Evolutionary conservation across 2,113 vertebrate species (phyloP).

Genomic region (Pseudopipra pipra): DNA sequence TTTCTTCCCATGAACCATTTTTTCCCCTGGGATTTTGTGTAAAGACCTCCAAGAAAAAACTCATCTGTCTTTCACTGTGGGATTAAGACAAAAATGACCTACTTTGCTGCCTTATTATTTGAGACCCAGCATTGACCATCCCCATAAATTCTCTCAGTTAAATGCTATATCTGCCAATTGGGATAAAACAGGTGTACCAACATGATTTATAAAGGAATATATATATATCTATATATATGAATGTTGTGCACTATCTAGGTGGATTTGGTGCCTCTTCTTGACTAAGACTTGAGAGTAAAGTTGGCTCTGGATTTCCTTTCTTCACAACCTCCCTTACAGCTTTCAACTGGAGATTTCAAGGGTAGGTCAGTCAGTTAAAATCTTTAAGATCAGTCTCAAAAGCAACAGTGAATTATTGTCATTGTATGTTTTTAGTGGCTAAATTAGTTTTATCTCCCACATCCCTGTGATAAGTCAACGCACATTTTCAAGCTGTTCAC

Average conservation of each 20-base stretch:
- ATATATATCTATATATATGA: too few relatives aligned
- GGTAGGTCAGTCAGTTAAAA: background rate
- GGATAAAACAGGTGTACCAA: background rate
- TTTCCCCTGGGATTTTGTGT: background rate
- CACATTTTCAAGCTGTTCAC: background rate
- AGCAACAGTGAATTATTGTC: background rate
- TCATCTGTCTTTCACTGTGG: background rate
- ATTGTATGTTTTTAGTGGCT: background rate
- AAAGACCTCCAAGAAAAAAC: background rate
- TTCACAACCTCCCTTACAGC: background rate
- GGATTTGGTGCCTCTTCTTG: background rate
- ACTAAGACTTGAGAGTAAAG: background rate
- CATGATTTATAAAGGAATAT: background rate
- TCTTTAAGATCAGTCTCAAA: background rate
- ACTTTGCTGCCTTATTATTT: background rate
- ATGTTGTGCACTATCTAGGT: rapidly evolving
- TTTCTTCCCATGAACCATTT: background rate
- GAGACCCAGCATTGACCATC: background rate
- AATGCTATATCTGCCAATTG: background rate
- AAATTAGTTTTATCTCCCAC: background rate
- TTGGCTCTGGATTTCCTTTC: background rate
- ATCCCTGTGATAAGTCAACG: background rate
- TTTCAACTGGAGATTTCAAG: background rate
- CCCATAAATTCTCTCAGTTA: background rate
- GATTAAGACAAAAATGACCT: background rate